Base-by-base conservation (phyloP, 2,888 invertebrate genomes). In the Eumerus sabulonum region DNA sequence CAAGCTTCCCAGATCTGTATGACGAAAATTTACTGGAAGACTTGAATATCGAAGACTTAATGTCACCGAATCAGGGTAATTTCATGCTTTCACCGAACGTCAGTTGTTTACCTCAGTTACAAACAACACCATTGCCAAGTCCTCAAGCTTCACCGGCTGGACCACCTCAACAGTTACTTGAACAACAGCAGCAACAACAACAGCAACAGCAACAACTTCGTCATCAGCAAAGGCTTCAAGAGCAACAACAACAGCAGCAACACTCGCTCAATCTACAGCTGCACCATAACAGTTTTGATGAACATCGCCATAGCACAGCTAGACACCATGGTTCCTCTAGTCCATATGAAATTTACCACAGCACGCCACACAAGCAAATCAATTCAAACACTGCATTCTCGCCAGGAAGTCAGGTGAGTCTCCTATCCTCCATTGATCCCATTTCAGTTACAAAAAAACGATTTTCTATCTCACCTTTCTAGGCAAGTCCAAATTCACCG, bases 1-100 rank as follows among this genome's bases (percentile, higher is more conserved):
- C 96, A 0, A 96, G 96, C 79, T 90, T 97, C 64, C 95, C 95
- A 0, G 96, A 96, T 86, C 89, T 97, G 59, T 95, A 95, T 84
- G 95, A 95, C 82, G 96, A 96, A 83, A 94, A 93, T 38, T 91
- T 96, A 47, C 87, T 89, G 47, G 95, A 94, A 85, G 96, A 96
- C 88, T 91, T 96, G 82, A 96, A 94, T 88, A 95, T 96, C 87
- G 96, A 96, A 86, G 96, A 96, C 87, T 89, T 96, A 54, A 72
- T 88, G 83, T 87, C 86, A 1, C 12, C 56, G 60, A 64, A 67
- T 47, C 72, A 76, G 54, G 66, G 50, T 17, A 63, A 60, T 19
- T 81, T 48, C 19, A 60, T 51, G 89, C 94, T 14, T 87, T 95
- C 83, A 94, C 95, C 0, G 93, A 83, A 74, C 76, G 62, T 66